A percentile compares a stretch with the other conserved stretches of the same genome.
phyloP scores from a whole-genome alignment of 2,888 invertebrate species.

The Cremastobaeus sp. region DNA sequence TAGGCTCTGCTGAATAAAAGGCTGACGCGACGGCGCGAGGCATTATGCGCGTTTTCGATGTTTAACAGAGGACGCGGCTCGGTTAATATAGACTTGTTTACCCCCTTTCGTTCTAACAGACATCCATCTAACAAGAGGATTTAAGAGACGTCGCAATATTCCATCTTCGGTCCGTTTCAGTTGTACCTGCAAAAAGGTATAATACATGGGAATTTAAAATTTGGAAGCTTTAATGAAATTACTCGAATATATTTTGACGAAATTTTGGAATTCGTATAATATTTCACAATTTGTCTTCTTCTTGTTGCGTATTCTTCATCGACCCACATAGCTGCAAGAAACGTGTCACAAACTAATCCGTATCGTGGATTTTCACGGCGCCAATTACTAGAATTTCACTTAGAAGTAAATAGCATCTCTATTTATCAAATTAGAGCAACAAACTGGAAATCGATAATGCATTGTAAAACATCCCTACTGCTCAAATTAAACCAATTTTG shows the following conservation, averaged over 20 bases:
- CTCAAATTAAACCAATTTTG: no score
- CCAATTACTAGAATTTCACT: constrained; percentile 43
- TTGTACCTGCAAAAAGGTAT: no score
- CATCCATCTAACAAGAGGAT: not conserved
- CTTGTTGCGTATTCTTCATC: constrained; percentile 27
- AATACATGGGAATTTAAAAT: no score
- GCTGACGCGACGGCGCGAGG: constrained; percentile 34
- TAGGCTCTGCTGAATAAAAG: constrained; percentile 31
- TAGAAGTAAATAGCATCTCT: constrained; percentile 30
- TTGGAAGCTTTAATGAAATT: constrained; percentile 24
- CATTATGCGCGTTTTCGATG: constrained; percentile 32
- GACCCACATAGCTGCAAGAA: constrained; percentile 35
- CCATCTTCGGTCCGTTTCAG: no score
- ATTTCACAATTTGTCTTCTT: constrained; percentile 47
- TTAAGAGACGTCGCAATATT: no score
- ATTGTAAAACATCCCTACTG: constrained; percentile 25
- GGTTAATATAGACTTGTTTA: constrained; percentile 9
- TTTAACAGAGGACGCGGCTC: constrained; percentile 15
- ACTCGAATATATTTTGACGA: no score
- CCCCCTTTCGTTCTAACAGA: not conserved
- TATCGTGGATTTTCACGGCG: constrained; percentile 30
- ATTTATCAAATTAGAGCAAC: constrained; percentile 41
- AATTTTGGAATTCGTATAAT: no score
- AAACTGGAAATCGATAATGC: constrained; percentile 35
- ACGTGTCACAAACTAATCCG: constrained; percentile 42